Base-by-base conservation (phyloP, 2,113 vertebrate species). In the Xiphophorus maculatus region DNA sequence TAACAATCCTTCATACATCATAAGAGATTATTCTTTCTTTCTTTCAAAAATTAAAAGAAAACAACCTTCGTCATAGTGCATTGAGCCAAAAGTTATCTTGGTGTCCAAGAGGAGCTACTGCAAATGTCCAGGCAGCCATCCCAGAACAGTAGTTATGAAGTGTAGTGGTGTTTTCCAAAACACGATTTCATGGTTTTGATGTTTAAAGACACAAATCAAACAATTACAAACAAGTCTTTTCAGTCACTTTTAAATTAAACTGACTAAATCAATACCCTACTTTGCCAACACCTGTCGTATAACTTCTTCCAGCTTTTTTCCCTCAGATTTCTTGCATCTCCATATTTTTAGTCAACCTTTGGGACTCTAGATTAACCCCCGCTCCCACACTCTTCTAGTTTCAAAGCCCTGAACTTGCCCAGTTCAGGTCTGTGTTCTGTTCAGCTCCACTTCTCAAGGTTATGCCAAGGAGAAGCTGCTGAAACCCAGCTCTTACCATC, bases 381-480 rank as follows among this genome's bases (percentile, higher is more conserved):
- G 30, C 35, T 35, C 35, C 35, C 9, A 35, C 35, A 35, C 1
- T 73, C 78, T 40, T 74, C 66, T n/a, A 22, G 74, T 78, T 71
- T 70, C 54, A 66, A 78, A 61, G 77, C 68, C 83, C 70, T 76
- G 75, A 72, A 85, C 78, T 66, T 6, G 48, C 66, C 82, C 63
- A 82, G 44, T 78, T 76, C 67, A 74, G 72, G 83, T 86, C 85
- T 74, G 74, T 74, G 74, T 72, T 73, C 40, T 33, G 83, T 70
- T 84, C 74, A 37, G 48, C 88, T 81, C 88, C 42, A 83, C 88
- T 88, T 88, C 84, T 79, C 90, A 93, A 94, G 93, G 92, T 93
- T 79, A 83, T 84, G 76, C 81, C 83, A 91, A 92, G 90, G 87
- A 89, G 74, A 91, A 86, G 71, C 62, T 77, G 83, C 75, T 76